Conservation (phyloP, 2,797 vertebrate genomes). For the Sebastes diaconus region DNA sequence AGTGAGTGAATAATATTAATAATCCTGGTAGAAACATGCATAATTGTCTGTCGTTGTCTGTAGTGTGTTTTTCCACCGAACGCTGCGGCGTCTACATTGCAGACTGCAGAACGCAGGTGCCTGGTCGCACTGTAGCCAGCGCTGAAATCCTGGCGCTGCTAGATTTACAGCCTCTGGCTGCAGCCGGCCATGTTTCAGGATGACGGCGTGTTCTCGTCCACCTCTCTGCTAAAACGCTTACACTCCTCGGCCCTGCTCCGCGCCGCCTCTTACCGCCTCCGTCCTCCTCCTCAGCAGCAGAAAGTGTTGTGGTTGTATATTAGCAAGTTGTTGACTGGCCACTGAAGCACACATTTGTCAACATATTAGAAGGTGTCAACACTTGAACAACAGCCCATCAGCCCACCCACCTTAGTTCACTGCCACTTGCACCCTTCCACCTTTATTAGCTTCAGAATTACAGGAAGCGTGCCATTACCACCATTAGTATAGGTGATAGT, state of each 20-base stretch:
- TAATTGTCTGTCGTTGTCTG: not conserved
- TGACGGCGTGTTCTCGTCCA: constrained; percentile 67
- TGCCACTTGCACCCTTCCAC: constrained; percentile 17
- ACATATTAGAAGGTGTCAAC: constrained; percentile 82
- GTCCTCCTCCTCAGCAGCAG: constrained; percentile 41
- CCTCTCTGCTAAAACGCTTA: constrained; percentile 79
- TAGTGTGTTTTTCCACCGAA: not conserved
- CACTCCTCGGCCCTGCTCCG: constrained; percentile 36
- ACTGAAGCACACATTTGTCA: constrained; percentile 81
- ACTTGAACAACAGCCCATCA: constrained; percentile 65
- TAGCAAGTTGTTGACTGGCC: constrained; percentile 81
- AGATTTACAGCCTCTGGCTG: constrained; percentile 76
- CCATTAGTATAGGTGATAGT: not conserved
- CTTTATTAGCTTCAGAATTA: constrained; percentile 43
- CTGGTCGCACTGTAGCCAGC: constrained; percentile 51
- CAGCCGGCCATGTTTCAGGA: constrained; percentile 70
- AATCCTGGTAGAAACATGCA: not conserved
- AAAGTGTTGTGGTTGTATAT: constrained; percentile 73
- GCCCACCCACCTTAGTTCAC: constrained; percentile 55
- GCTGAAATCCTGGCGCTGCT: constrained; percentile 61
- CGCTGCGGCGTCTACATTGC: constrained; percentile 7
- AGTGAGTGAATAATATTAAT: not conserved
- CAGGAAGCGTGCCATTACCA: not conserved
- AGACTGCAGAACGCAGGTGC: constrained; percentile 62
- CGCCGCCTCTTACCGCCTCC: constrained; percentile 43